Conservation (phyloP, 2,888 invertebrate genomes). For the Plemyria rubiginata region DNA sequence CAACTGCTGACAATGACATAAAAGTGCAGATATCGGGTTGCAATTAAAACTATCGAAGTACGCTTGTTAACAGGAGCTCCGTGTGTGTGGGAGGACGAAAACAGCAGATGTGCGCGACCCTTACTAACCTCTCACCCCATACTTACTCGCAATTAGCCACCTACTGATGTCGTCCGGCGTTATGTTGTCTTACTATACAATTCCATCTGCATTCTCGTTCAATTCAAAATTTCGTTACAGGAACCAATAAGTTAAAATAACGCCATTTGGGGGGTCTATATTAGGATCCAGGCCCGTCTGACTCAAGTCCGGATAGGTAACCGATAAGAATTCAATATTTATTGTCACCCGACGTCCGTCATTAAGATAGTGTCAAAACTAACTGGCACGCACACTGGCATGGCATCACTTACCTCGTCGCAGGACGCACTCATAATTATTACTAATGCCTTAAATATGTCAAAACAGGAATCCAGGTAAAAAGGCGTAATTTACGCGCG, state of each 20-base stretch:
- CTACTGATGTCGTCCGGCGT: slow-evolving; percentile 55
- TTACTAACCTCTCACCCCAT: slow-evolving; percentile 69
- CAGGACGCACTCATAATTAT: slow-evolving; percentile 83
- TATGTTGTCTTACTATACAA: slow-evolving; percentile 44
- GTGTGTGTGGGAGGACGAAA: slow-evolving; percentile 73
- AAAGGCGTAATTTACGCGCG: slow-evolving; percentile 85
- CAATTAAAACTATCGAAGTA: slow-evolving; percentile 79
- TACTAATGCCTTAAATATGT: slow-evolving; percentile 85
- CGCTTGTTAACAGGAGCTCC: slow-evolving; percentile 68
- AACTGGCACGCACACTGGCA: slow-evolving; percentile 71
- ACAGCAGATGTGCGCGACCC: slow-evolving; percentile 80
- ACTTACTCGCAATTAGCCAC: slow-evolving; percentile 65
- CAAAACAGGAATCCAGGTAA: slow-evolving; percentile 86
- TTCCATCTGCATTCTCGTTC: slow-evolving; percentile 42
- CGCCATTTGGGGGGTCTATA: slow-evolving; percentile 78
- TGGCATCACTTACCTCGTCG: slow-evolving; percentile 69
- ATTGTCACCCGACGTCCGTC: slow-evolving; percentile 82
- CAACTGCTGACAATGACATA: slow-evolving; percentile 52
- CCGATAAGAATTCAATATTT: slow-evolving; percentile 83
- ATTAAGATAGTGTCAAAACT: slow-evolving; percentile 85
- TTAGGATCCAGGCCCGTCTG: slow-evolving; percentile 68
- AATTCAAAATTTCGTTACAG: slow-evolving; percentile 37
- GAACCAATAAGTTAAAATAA: slow-evolving; percentile 39
- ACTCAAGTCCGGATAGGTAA: slow-evolving; percentile 72
- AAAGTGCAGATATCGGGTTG: slow-evolving; percentile 75